Evolutionary conservation across 2,113 vertebrate species (phyloP).

Genomic region (Capreolus pygargus): DNA sequence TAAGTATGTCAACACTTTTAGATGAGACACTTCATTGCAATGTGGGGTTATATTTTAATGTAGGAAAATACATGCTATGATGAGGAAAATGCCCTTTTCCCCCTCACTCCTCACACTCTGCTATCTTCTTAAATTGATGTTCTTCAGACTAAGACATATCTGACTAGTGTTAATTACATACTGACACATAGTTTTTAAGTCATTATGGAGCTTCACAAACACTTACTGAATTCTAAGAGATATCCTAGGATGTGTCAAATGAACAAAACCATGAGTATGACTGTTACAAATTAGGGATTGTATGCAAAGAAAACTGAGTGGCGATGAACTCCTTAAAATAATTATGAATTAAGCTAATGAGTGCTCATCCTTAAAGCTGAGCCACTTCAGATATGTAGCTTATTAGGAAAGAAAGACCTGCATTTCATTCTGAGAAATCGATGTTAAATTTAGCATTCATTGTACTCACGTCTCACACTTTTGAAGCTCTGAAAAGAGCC

Average conservation of each 20-base stretch:
- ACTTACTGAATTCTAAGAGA: not conserved
- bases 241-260: constrained; percentile 2
- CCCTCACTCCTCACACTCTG: not conserved
- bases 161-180: constrained; percentile 45
- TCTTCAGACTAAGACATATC: not conserved
- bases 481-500: not conserved
- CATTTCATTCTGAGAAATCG: not conserved
- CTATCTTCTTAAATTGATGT: not conserved
- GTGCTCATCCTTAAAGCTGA: not conserved
- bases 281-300: not conserved
- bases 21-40: not conserved
- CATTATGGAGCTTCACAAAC: constrained; percentile 6
- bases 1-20: not conserved
- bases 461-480: not conserved
- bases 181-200: constrained; percentile 20
- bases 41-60: not conserved
- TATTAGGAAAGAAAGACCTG: not conserved
- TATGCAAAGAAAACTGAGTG: not conserved
- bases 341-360: constrained; percentile 9
- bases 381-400: not conserved
- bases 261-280: not conserved
- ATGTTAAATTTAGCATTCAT: not conserved
- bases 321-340: not conserved
- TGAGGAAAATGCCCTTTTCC: not conserved
- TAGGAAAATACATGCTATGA: not conserved